Base-by-base conservation (phyloP, 2,113 vertebrate genomes). In the Gambusia affinis region DNA sequence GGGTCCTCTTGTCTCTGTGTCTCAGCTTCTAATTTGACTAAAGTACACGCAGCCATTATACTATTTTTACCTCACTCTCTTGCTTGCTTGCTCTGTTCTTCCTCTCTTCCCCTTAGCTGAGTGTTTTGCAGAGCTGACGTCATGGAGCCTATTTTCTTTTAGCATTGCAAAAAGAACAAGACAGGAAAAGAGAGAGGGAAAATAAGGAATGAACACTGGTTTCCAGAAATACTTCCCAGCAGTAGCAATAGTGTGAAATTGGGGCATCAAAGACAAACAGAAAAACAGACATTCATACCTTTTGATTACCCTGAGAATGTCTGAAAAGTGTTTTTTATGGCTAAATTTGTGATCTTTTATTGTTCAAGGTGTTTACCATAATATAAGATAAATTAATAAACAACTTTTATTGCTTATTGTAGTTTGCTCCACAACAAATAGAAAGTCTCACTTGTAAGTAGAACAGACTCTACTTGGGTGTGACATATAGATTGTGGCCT, bases 11-110 rank as follows among this genome's bases (percentile, higher is more conserved):
- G 76, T 76, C 73, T 72, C 79, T 57, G 22, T 78, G 76, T 84
- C 44, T 76, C 70, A 90, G 88, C 87, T 89, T 89, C 85, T 89
- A 92, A 92, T 91, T 91, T 91, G 87, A 81, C 83, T 80, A 75
- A 89, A 90, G 91, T 83, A 86, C 81, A 86, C 79, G 80, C 83
- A 42, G 86, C 86, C 83, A 86, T 92, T 87, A 85, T 81, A 84
- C 89, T 90, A 90, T 91, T 91, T 92, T 91, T 86, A 88, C 87
- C 80, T 75, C 69, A 10, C 73, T 64, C 83, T 83, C 80, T 62
- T 69, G 77, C 57, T 73, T 7, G 17, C 71, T 51, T 84, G 68
- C 75, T 62, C 66, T 62, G 42, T 82, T 77, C 57, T 74, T 54
- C 61, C 71, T 79, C 73, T 64, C 60, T 33, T 76, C 75, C 78